Base-by-base conservation (phyloP, 1,140 invertebrate genomes). In the Caerostris darwini region DNA sequence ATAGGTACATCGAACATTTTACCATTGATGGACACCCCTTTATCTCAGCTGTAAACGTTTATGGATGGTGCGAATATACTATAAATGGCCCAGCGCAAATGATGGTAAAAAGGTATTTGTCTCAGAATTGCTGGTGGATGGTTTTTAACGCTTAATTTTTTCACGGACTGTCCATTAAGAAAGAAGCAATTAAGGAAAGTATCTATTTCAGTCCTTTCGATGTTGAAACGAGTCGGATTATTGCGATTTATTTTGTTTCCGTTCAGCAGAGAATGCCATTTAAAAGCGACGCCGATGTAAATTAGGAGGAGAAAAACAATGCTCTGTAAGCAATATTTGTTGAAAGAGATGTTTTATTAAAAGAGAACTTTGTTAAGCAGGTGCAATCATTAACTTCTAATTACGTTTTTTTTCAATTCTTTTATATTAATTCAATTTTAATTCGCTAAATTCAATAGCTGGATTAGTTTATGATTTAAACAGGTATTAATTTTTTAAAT, bases 11-110 rank as follows among this genome's bases (percentile, higher is more conserved):
- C n/a, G n/a, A n/a, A n/a, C n/a, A n/a, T n/a, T n/a, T n/a, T n/a
- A n/a, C n/a, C n/a, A n/a, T n/a, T n/a, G n/a, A n/a, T n/a, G n/a
- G n/a, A n/a, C n/a, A n/a, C n/a, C n/a, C n/a, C n/a, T n/a, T n/a
- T n/a, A n/a, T n/a, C n/a, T n/a, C n/a, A n/a, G n/a, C n/a, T n/a
- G 83, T 87, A 93, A 93, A 85, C 64, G 92, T 93, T 93, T 93
- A 88, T 93, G 64, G 92, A 88, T 93, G 81, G 92, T 5, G 10
- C 57, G 81, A 69, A 93, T 64, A 17, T 53, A 61, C 14, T 34
- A 34, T 34, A 34, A 34, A 6, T n/a, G 17, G 4, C 54, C 12
- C 8, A 34, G 14, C 53, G 50, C 34, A 69, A 67, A 61, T 34
- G 58, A 64, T n/a, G 61, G 59, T 34, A 67, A 88, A 86, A 64